Evolutionary conservation across 2,888 invertebrate species (phyloP), one percentile per base, ranked within the genome.

Genomic region (Nomada ferruginata): DNA sequence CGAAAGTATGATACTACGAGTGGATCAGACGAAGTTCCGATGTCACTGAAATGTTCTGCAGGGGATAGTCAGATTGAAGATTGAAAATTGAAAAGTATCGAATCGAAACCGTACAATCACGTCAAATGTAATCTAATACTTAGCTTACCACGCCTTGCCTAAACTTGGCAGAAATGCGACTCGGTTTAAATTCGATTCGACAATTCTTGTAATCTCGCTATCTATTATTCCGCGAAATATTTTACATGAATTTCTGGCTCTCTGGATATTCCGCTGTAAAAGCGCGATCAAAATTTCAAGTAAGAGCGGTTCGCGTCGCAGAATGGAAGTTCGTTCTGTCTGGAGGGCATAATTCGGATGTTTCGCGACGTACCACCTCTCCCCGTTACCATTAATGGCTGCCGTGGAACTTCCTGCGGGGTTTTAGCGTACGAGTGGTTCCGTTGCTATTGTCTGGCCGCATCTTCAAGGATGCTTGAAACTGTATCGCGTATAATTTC

Each of bases 321-420:
- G 64, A 80, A 80, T 84, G 74, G 79, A 69, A n/a, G 70, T 53
- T 83, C 72, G 70, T 76, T 73, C 65, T 47, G 18, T 72, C 80
- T 79, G 50, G 70, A 79, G 78, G 69, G 76, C 63, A 71, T 84
- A 82, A 85, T 81, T 84, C 83, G 83, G 61, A 59, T 76, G 64
- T 84, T 78, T 76, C 76, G 63, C 59, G 63, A 70, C 72, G 70
- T 63, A 66, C 55, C 66, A 52, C 36, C 80, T 55, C 69, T 55
- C 50, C 55, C 66, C 23, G 76, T 73, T 69, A 36, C 72, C 59
- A 55, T 78, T 77, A 81, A 83, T 71, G 75, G 61, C 71, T 36
- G 61, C 52, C 57, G 79, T 55, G 47, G 42, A 65, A 80, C 63
- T 83, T 78, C 53, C 65, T 68, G 47, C 26, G 68, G 52, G 42